Evolutionary conservation across 2,797 vertebrate species (phyloP), one percentile per base, ranked within the genome.

Genomic region (Paramormyrops hopkinsi): DNA sequence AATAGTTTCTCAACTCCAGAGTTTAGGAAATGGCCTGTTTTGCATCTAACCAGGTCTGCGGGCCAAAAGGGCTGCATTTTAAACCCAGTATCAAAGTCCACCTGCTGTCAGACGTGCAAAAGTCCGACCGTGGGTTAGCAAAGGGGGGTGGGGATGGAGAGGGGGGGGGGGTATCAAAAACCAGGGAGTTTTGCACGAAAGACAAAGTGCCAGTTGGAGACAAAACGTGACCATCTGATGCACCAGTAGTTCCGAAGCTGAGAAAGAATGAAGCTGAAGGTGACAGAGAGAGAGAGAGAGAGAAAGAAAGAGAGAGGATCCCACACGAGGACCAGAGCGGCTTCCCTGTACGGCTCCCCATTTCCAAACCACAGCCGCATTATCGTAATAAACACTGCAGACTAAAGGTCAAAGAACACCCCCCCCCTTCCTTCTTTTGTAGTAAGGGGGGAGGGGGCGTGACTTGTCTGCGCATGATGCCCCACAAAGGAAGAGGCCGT

Each of bases 151-250:
- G 22, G 50, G 46, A 29, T 48, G 37, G 19, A 4, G 44, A 4
- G 46, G 83, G n/a, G 88, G 17, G 0, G 53, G 6, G 59, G 2
- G 22, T 73, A 73, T 19, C 19, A 73, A 25, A 29, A 25, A 48
- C 33, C 12, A 85, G 90, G 89, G 91, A 93, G 91, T 96, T 96
- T 96, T 94, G 90, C 95, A 90, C 25, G 92, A 94, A 95, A 90
- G 90, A 90, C 91, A 91, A 93, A 96, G 94, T 92, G 94, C 91
- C 92, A 95, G 95, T 96, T 96, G 94, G 95, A 90, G 94, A 94
- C 94, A 96, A 96, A 96, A 96, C 95, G 44, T 93, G 93, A 95
- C 96, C 95, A 94, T 95, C 95, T 97, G 96, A 97, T 97, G 96
- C 96, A 97, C 94, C 96, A 91, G 92, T 17, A 83, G 91, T 91